phyloP scores from a whole-genome alignment of 2,113 vertebrate species.

The Tragulus kanchil region DNA sequence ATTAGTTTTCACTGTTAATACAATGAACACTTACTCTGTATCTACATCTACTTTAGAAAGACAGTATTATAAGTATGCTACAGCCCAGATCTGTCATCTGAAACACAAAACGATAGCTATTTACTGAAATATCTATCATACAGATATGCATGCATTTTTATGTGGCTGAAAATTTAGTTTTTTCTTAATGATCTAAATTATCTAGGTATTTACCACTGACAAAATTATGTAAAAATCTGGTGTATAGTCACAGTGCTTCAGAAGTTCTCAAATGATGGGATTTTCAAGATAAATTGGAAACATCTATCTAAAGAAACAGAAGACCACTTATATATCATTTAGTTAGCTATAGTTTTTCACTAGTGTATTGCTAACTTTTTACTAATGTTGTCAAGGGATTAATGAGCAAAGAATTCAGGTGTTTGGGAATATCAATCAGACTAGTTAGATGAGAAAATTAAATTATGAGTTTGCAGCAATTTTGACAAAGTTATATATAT shows the following conservation, averaged over 20 bases:
- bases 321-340: conserved; percentile 32
- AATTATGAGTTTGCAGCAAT: neutral
- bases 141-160: neutral
- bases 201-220: neutral
- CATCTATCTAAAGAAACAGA: conserved; percentile 19
- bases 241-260: conserved; percentile 10
- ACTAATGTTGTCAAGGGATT: neutral
- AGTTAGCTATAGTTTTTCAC: neutral
- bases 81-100: neutral
- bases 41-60: conserved; percentile 3
- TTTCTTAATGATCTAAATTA: conserved; percentile 50
- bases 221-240: neutral
- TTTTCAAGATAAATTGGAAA: neutral
- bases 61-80: neutral
- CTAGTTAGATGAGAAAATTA: conserved; percentile 22
- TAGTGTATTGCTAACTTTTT: neutral
- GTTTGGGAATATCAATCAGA: neutral
- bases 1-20: conserved; percentile 43
- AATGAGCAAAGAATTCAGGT: conserved; percentile 4
- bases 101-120: neutral
- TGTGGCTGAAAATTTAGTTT: conserved; percentile 38
- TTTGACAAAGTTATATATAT: neutral
- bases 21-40: neutral
- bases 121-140: conserved; percentile 10
- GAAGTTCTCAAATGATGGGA: neutral